Evolutionary conservation across 2,113 vertebrate species (phyloP).

Genomic region (Camarhynchus parvulus): DNA sequence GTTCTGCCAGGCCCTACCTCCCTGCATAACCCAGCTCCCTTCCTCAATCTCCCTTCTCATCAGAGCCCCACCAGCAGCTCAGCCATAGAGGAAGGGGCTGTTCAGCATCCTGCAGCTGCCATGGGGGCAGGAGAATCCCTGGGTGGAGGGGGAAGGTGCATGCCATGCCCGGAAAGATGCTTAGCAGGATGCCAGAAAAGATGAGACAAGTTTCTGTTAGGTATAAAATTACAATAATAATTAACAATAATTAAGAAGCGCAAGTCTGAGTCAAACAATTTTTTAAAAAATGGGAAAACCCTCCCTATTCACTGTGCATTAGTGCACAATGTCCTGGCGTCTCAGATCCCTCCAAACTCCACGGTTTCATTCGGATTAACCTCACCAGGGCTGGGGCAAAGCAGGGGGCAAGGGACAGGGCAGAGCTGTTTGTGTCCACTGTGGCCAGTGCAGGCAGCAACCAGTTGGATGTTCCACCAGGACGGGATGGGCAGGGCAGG

Average conservation of each 20-base stretch:
- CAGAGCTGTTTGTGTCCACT: fast-evolving
- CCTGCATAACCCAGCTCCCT: neutral
- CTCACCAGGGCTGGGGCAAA: neutral
- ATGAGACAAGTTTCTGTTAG: neutral
- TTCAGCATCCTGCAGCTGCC: neutral
- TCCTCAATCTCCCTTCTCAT: fast-evolving
- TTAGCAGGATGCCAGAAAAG: neutral
- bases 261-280: neutral
- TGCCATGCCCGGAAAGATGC: neutral
- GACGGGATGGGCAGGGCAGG: neutral
- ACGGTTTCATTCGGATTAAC: fast-evolving
- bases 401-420: neutral
- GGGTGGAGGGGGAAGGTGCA: neutral
- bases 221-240: neutral
- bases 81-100: neutral
- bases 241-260: neutral
- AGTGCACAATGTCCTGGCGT: fast-evolving
- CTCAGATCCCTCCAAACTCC: neutral
- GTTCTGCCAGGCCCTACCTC: no score
- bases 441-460: neutral
- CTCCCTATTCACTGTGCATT: neutral
- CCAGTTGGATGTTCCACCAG: neutral
- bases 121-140: fast-evolving
- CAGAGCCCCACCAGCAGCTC: neutral
- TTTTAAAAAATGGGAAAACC: no score